Conservation (phyloP, 2,888 invertebrate genomes). For the Dorcus parallelipipedus region DNA sequence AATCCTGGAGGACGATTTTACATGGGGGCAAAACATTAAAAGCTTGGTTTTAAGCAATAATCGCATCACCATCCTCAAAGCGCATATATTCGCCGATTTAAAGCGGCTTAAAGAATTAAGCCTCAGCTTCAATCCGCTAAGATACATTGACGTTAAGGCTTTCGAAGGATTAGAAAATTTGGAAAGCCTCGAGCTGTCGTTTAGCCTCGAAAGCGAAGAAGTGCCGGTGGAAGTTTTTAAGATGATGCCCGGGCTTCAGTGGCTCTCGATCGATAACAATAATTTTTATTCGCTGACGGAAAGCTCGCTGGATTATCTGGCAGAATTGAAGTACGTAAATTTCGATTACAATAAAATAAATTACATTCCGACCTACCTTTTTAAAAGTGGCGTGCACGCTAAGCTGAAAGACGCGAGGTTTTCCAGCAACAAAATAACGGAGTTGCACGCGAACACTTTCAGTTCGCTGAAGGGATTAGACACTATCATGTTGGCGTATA, state of each 20-base stretch:
- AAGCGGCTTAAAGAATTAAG: conserved; percentile 81
- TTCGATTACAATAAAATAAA: conserved; percentile 81
- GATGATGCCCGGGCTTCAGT: conserved; percentile 70
- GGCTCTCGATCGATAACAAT: conserved; percentile 86
- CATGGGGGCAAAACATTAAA: conserved; percentile 75
- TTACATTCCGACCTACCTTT: conserved; percentile 64
- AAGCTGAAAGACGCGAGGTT: conserved; percentile 75
- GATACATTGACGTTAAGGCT: conserved; percentile 75
- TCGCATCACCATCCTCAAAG: conserved; percentile 69
- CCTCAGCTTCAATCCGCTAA: conserved; percentile 86
- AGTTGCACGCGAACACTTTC: conserved; percentile 68
- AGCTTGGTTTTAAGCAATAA: conserved; percentile 83
- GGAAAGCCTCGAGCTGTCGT: conserved; percentile 81
- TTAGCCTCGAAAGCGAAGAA: conserved; percentile 76
- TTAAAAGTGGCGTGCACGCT: conserved; percentile 66
- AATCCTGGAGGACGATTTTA: conserved; percentile 73
- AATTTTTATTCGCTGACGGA: conserved; percentile 72
- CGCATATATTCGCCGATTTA: conserved; percentile 69
- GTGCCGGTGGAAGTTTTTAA: conserved; percentile 74
- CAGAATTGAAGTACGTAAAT: conserved; percentile 75
- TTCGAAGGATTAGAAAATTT: conserved; percentile 74
- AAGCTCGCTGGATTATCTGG: conserved; percentile 67
- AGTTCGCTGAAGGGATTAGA: conserved; percentile 68
- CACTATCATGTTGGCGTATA: conserved; percentile 75
- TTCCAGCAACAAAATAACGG: conserved; percentile 75